These are phyloP conservation scores for Chascanopsetta lugubris DNA, from an alignment of 2,113 vertebrate species.

Conservation along the genomic window DNA sequence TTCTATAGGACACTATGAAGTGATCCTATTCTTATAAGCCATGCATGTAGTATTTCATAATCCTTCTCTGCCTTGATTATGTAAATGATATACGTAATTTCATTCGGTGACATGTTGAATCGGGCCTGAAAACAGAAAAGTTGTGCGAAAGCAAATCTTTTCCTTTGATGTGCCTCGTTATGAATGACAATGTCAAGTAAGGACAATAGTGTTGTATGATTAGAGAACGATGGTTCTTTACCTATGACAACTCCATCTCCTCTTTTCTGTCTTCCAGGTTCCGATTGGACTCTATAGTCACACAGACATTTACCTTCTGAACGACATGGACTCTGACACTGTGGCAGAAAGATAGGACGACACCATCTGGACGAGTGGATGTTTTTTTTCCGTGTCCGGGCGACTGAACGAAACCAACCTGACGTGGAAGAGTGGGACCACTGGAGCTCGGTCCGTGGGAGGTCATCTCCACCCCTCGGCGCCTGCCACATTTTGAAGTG, in stretches of 20 bases:
- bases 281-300: constrained; percentile 76
- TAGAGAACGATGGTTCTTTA: too few species aligned
- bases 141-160: too few species aligned
- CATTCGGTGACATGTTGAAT: neutral
- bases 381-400: constrained; percentile 1
- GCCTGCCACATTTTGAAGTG: constrained; percentile 48
- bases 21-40: too few species aligned
- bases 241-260: constrained; percentile 5
- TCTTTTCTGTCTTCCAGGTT: constrained; percentile 62
- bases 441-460: constrained; percentile 38
- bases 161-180: too few species aligned
- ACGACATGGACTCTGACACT: constrained; percentile 75
- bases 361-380: neutral
- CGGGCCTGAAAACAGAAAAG: too few species aligned
- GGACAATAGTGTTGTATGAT: too few species aligned
- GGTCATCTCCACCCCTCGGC: constrained; percentile 28
- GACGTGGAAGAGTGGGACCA: constrained; percentile 26
- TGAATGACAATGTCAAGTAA: too few species aligned
- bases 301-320: constrained; percentile 87
- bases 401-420: neutral
- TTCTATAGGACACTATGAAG: too few species aligned
- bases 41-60: too few species aligned
- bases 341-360: constrained; percentile 54
- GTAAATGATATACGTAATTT: too few species aligned
- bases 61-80: too few species aligned